Percentiles rank a stretch among this genome's conserved stretches.
These are phyloP conservation scores for Parazoanthus darwini DNA, from an alignment of 92 coral and sea anemone species.

Conservation along the genomic window DNA sequence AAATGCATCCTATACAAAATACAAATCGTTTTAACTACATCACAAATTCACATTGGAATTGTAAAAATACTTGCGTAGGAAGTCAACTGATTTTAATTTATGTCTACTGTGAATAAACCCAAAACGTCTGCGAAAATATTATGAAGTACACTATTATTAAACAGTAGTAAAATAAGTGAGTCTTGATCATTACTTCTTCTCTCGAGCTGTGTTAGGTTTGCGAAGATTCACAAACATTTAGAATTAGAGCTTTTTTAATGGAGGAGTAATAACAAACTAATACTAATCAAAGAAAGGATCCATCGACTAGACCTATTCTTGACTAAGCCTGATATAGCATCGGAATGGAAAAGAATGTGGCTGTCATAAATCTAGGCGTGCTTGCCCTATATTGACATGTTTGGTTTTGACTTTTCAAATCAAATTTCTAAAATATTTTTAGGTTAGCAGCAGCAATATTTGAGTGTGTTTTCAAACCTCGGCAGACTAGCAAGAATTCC, in stretches of 20 bases:
- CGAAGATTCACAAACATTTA: no score
- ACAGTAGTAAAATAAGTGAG: not conserved
- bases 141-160: not conserved
- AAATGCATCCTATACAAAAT: no score
- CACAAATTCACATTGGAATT: no score
- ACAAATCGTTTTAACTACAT: not conserved
- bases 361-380: not conserved
- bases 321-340: not conserved
- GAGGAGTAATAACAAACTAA: no score
- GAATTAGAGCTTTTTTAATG: no score
- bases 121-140: not conserved
- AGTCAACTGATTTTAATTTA: not conserved
- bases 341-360: not conserved
- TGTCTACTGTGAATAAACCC: not conserved
- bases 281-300: no score
- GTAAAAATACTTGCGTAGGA: not conserved
- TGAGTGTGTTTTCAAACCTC: not conserved
- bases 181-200: not conserved
- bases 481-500: not conserved
- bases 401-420: not conserved
- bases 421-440: not conserved
- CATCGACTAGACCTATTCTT: not conserved
- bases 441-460: not conserved
- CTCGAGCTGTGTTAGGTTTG: not conserved
- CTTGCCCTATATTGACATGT: not conserved